Evolutionary conservation across 1,140 invertebrate species (phyloP).

Genomic region (Chrysomallon squamiferum): DNA sequence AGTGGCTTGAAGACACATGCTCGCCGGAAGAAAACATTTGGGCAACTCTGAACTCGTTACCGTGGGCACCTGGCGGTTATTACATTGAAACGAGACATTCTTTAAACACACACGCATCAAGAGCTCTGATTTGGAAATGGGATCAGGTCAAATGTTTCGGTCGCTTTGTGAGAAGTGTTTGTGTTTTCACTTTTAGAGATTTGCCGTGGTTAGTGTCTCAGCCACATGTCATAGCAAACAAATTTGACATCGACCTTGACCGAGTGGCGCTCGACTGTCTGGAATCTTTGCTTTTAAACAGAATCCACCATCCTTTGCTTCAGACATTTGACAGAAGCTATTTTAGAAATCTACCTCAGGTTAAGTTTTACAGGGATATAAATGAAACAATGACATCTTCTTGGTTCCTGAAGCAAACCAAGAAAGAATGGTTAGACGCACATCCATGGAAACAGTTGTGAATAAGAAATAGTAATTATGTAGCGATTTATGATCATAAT

Average conservation of each 20-base stretch:
- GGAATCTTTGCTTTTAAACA: constrained; percentile 37
- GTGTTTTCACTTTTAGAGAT: constrained; percentile 47
- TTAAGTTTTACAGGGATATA: background rate
- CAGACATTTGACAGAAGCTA: background rate
- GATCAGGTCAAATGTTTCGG: constrained; percentile 15
- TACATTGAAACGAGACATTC: constrained; percentile 14
- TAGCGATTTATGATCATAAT: no score
- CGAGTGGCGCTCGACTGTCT: constrained; percentile 50
- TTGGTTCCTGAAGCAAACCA: background rate
- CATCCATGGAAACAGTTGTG: constrained; percentile 2
- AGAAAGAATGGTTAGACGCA: background rate
- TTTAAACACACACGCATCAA: constrained; percentile 8
- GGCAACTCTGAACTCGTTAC: constrained; percentile 35
- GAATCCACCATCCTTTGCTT: constrained; percentile 1
- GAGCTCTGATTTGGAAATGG: constrained; percentile 15
- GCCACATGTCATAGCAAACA: constrained; percentile 55
- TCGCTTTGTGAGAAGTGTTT: constrained; percentile 27
- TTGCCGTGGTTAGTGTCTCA: constrained; percentile 37
- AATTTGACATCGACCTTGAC: constrained; percentile 49
- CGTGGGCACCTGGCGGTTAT: constrained; percentile 37
- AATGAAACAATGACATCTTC: background rate
- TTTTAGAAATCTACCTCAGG: background rate
- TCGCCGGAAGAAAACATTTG: constrained; percentile 43
- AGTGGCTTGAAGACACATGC: constrained; percentile 37
- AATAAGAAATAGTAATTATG: background rate